phyloP scores from a whole-genome alignment of 2,113 vertebrate genomes.

The Nerophis ophidion region DNA sequence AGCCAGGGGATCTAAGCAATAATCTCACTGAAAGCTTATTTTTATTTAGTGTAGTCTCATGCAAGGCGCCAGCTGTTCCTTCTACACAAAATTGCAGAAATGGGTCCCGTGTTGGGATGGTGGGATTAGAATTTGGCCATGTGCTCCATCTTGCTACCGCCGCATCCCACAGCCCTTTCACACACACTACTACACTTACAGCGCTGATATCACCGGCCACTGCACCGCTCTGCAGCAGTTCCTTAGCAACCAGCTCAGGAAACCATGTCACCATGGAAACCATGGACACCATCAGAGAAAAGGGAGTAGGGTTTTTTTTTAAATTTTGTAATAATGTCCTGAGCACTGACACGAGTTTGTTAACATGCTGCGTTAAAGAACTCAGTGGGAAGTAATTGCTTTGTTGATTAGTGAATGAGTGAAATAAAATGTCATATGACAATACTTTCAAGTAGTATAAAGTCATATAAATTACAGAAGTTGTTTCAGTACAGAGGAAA shows the following conservation, averaged over 20 bases:
- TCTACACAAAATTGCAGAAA: conserved; percentile 4
- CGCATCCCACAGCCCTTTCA: conserved; percentile 37
- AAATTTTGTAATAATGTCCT: conserved; percentile 68
- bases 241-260: conserved; percentile 86
- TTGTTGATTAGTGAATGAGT: too few species aligned
- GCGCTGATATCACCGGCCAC: conserved; percentile 66
- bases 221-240: conserved; percentile 79
- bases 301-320: conserved; percentile 34
- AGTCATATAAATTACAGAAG: too few species aligned
- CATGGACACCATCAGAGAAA: conserved; percentile 69
- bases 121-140: conserved; percentile 17
- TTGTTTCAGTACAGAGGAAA: too few species aligned
- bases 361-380: conserved; percentile 14
- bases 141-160: conserved; percentile 31
- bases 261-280: conserved; percentile 84
- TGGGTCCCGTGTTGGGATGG: conserved; percentile 11
- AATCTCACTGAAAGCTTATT: too few species aligned
- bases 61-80: conserved; percentile 14
- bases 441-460: too few species aligned
- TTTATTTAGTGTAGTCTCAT: conserved; percentile 15
- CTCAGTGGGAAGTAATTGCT: neutral
- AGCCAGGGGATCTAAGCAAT: too few species aligned
- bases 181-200: conserved; percentile 36
- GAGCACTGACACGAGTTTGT: conserved; percentile 14
- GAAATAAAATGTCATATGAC: too few species aligned